phyloP scores from a whole-genome alignment of 2,113 vertebrate species.

The Sisor rabdophorus region DNA sequence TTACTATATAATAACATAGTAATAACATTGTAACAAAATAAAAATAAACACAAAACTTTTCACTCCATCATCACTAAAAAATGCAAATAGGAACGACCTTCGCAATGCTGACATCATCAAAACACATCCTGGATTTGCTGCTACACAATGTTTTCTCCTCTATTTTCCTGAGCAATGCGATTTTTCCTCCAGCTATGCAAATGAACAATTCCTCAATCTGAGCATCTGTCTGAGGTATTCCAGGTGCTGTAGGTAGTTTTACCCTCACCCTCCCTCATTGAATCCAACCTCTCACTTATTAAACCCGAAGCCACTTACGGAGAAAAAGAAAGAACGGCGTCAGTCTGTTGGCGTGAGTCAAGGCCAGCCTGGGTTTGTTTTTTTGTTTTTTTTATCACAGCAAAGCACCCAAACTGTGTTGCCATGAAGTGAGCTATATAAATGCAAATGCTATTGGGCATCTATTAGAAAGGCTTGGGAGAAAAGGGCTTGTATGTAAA shows the following conservation, averaged over 20 bases:
- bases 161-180: slow-evolving; percentile 9
- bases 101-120: slow-evolving; percentile 12
- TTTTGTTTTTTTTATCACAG: slow-evolving; percentile 64
- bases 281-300: slow-evolving; percentile 61
- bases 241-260: slow-evolving; percentile 44
- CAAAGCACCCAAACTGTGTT: slow-evolving; percentile 74
- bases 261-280: slow-evolving; percentile 58
- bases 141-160: slow-evolving; percentile 24
- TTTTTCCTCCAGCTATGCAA: slow-evolving; percentile 30
- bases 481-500: slow-evolving; percentile 76
- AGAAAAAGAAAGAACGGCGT: slow-evolving; percentile 34
- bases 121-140: slow-evolving; percentile 10
- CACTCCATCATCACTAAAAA: neutral
- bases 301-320: slow-evolving; percentile 61
- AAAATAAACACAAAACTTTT: neutral
- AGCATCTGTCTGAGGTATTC: slow-evolving; percentile 25
- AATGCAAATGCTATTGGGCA: slow-evolving; percentile 79
- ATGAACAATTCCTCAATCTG: slow-evolving; percentile 24
- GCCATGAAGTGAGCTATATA: slow-evolving; percentile 77
- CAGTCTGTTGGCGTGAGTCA: slow-evolving; percentile 58
- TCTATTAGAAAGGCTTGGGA: slow-evolving; percentile 71
- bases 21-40: neutral
- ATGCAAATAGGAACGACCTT: neutral
- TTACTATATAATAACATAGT: neutral
- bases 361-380: slow-evolving; percentile 69